Conservation (phyloP, 2,797 vertebrate species). For the Masticophis lateralis region DNA sequence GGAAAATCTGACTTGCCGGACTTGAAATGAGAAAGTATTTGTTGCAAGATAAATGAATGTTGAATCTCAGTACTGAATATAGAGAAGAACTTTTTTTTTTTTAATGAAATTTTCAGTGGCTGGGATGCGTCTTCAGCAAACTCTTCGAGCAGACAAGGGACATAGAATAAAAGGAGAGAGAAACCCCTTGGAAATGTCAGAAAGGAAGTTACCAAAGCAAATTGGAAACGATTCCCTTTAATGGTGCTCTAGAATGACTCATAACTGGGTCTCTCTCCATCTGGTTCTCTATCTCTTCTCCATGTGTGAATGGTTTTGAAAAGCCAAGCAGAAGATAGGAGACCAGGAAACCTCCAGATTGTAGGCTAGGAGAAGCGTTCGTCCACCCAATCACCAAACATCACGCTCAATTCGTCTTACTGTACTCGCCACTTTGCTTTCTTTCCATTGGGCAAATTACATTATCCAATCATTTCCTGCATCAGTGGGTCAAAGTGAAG, state of each 20-base stretch:
- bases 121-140: not conserved
- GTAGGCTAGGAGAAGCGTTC: not conserved
- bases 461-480: not conserved
- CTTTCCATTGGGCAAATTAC: not conserved
- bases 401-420: not conserved
- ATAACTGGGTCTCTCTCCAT: not conserved
- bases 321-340: not conserved
- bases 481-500: not conserved
- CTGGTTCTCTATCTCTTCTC: not conserved
- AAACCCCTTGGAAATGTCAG: not conserved
- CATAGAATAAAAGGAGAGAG: not conserved
- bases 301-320: not conserved
- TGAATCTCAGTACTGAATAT: not conserved
- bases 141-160: not conserved
- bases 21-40: not conserved
- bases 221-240: not conserved
- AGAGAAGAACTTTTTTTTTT: not conserved
- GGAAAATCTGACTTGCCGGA: not conserved
- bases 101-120: not conserved
- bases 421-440: not conserved
- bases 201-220: not conserved
- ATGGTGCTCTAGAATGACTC: not conserved
- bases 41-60: not conserved
- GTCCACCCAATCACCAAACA: not conserved
- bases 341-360: not conserved